Evolutionary conservation across 2,113 vertebrate genomes (phyloP).

Genomic region (Hymenochirus boettgeri): DNA sequence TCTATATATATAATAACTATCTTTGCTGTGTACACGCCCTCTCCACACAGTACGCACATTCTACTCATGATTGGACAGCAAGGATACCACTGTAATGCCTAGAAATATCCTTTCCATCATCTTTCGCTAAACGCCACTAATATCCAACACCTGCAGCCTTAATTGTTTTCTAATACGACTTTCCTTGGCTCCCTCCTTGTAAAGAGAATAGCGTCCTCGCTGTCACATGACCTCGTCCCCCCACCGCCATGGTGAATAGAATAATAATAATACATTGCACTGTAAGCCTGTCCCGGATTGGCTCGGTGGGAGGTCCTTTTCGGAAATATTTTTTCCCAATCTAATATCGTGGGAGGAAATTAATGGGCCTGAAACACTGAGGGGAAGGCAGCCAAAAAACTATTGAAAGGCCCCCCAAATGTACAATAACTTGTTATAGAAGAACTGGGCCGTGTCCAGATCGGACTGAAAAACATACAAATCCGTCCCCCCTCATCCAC

Average conservation of each 20-base stretch:
- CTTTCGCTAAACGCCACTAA: slow-evolving; percentile 4
- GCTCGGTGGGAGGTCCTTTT: slow-evolving; percentile 31
- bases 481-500: slow-evolving; percentile 8
- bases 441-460: slow-evolving; percentile 33
- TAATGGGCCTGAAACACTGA: slow-evolving; percentile 36
- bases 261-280: not conserved
- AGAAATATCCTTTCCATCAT: not conserved
- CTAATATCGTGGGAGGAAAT: slow-evolving; percentile 34
- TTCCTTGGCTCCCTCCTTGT: not conserved
- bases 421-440: slow-evolving; percentile 21
- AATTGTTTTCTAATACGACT: slow-evolving; percentile 12
- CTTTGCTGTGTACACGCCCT: too few species aligned
- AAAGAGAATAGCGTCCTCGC: slow-evolving; percentile 17
- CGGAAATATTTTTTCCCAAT: slow-evolving; percentile 32
- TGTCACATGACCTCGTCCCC: slow-evolving; percentile 8
- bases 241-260: not conserved
- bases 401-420: slow-evolving; percentile 27
- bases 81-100: too few species aligned
- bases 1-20: too few species aligned
- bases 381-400: slow-evolving; percentile 28
- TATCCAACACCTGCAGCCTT: slow-evolving; percentile 8
- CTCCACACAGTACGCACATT: too few species aligned
- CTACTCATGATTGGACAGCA: too few species aligned
- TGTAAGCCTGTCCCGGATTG: not conserved
- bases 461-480: slow-evolving; percentile 33